A percentile compares a stretch with the other conserved stretches of the same genome.
phyloP scores from a whole-genome alignment of 2,797 vertebrate species.

The Rhynchonycteris naso region DNA sequence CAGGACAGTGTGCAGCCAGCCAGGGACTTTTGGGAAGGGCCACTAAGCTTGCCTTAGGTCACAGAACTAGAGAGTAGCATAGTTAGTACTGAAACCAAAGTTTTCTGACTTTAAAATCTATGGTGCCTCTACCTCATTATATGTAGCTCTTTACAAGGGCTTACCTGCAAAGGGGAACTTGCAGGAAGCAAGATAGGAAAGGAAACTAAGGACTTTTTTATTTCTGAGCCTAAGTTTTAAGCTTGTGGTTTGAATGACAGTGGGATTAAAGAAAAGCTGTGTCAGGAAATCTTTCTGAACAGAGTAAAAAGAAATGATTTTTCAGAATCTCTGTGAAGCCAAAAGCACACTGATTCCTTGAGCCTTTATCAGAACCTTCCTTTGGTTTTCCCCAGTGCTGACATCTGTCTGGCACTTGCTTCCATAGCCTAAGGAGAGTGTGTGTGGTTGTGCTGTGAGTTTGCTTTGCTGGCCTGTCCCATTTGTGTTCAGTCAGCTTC shows the following conservation, averaged over 20 bases:
- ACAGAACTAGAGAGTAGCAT: background rate
- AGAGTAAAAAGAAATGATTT: background rate
- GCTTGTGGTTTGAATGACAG: background rate
- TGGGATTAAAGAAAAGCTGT: constrained; percentile 1
- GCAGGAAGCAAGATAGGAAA: background rate
- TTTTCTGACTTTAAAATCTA: background rate
- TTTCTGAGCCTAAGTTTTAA: background rate
- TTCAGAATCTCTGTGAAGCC: background rate
- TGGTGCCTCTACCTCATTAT: background rate
- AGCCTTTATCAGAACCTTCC: background rate
- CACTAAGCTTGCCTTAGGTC: background rate
- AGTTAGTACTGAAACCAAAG: background rate
- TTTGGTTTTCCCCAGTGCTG: background rate
- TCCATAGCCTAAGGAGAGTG: background rate
- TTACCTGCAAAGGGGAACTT: background rate
- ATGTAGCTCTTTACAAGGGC: background rate
- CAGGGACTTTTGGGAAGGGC: background rate
- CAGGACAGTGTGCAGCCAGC: background rate
- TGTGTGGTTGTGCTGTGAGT: no score
- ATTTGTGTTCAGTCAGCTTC: background rate
- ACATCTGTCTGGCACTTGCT: background rate
- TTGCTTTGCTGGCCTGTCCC: background rate
- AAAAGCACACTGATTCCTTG: background rate
- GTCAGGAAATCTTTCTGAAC: background rate
- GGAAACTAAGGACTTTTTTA: background rate